Evolutionary conservation across 2,888 invertebrate species (phyloP), one percentile per base, ranked within the genome.

Genomic region (Notodonta ziczac): DNA sequence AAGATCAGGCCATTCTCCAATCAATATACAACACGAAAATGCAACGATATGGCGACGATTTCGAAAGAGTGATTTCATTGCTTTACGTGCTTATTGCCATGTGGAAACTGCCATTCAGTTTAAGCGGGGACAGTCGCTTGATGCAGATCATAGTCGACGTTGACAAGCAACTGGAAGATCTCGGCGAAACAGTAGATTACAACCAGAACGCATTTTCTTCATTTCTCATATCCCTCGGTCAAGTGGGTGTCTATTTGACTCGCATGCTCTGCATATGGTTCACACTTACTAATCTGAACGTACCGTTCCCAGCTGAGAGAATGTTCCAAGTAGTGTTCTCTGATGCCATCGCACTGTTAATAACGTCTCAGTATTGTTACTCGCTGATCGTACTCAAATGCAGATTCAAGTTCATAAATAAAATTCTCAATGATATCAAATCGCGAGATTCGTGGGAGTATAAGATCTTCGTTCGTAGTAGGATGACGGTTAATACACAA

Each of bases 41-140:
- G 24, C 77, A 81, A 62, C 80, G 83, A 9, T 91, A 89, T 59
- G 90, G 89, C 0, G 91, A 90, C 61, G 78, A 81, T 56, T 82
- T 81, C 39, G 88, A 89, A 65, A 81, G 81, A 61, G 64, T 81
- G 14, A 68, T 76, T 1, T 81, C 85, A 3, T 58, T 80, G 0
- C 0, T 78, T 0, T 87, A 80, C 51, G 80, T 83, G 10, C 5
- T 84, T 4, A 78, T 83, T 46, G 69, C 78, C 0, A 79, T 87
- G 76, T 84, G 84, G 81, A 84, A 87, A 63, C 66, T 86, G 56
- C 81, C 87, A 0, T 85, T 84, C 59, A 65, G 74, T 57, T 62
- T 86, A 40, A 81, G 80, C 60, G 73, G 77, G 4, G 75, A 81
- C 56, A 62, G 64, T 1, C 48, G 57, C 2, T 74, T 81, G 13